Percentiles rank a stretch among this genome's conserved stretches.
phyloP scores from a whole-genome alignment of 2,888 invertebrate species.

The Volucella inflata region DNA sequence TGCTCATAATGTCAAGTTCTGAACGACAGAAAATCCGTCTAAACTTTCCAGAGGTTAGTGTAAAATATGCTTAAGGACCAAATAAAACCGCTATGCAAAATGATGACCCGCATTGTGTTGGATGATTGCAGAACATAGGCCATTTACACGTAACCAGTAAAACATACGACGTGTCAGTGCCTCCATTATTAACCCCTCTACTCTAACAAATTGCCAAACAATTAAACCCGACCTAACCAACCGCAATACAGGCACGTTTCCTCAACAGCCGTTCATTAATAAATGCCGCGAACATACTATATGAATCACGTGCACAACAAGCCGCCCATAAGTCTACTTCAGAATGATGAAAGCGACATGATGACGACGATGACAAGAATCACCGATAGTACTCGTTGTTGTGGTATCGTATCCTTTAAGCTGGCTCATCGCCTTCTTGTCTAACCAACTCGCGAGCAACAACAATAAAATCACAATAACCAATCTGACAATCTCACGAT shows the following conservation, averaged over 20 bases:
- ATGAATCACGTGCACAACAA: constrained; percentile 59
- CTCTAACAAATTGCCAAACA: constrained; percentile 47
- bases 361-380: constrained; percentile 66
- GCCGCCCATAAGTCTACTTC: constrained; percentile 70
- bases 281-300: constrained; percentile 63
- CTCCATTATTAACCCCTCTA: constrained; percentile 43
- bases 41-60: too few species aligned
- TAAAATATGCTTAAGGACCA: too few species aligned
- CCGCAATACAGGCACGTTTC: constrained; percentile 13
- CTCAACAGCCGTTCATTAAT: constrained; percentile 4
- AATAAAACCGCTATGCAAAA: too few species aligned
- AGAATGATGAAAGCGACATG: constrained; percentile 70
- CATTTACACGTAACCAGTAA: neutral
- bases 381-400: constrained; percentile 26
- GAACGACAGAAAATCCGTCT: too few species aligned
- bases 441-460: constrained; percentile 13
- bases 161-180: constrained; percentile 59
- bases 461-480: constrained; percentile 63
- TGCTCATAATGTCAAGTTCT: too few species aligned
- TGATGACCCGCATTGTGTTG: too few species aligned
- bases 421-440: constrained; percentile 33
- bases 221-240: constrained; percentile 35
- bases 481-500: constrained; percentile 68
- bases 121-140: too few species aligned
- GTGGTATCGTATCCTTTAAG: constrained; percentile 47